Evolutionary conservation across 2,888 invertebrate species (phyloP).

Genomic region (Drosophila recens): DNA sequence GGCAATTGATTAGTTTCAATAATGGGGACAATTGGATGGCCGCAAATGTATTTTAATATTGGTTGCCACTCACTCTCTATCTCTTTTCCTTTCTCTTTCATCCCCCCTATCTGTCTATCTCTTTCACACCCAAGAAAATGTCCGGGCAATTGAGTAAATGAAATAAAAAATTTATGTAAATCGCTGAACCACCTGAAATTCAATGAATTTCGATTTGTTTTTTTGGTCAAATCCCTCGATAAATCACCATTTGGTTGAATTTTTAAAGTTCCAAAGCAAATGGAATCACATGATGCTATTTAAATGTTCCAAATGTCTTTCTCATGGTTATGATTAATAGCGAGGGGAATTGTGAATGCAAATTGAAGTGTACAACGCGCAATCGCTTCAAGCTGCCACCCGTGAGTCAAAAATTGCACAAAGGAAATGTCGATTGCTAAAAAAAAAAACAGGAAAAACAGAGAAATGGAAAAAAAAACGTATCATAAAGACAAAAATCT

Average conservation of each 20-base stretch:
- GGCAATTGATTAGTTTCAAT: conserved; percentile 69
- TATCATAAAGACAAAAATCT: conserved; percentile 56
- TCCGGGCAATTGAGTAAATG: conserved; percentile 51
- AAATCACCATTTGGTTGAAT: conserved; percentile 46
- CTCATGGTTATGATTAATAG: conserved; percentile 48
- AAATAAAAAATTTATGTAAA: conserved; percentile 73
- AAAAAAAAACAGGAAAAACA: conserved; percentile 18
- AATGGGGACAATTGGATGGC: conserved; percentile 52
- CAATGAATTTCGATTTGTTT: conserved; percentile 64
- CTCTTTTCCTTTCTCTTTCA: background rate
- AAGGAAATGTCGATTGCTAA: conserved; percentile 45
- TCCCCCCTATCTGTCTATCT: background rate
- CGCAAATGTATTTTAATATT: conserved; percentile 56
- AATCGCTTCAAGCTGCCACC: conserved; percentile 46
- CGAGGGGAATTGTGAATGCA: conserved; percentile 15
- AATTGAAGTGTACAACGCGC: conserved; percentile 14
- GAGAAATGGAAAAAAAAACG: background rate
- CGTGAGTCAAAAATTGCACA: conserved; percentile 53
- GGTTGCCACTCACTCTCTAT: background rate
- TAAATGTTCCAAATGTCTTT: conserved; percentile 44
- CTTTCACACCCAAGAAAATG: conserved; percentile 13
- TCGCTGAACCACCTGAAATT: conserved; percentile 61
- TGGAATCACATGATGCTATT: conserved; percentile 27
- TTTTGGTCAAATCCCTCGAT: conserved; percentile 44
- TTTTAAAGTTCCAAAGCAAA: conserved; percentile 33